Conservation (phyloP, 2,113 vertebrate genomes). For the Potamarius usumacintae region DNA sequence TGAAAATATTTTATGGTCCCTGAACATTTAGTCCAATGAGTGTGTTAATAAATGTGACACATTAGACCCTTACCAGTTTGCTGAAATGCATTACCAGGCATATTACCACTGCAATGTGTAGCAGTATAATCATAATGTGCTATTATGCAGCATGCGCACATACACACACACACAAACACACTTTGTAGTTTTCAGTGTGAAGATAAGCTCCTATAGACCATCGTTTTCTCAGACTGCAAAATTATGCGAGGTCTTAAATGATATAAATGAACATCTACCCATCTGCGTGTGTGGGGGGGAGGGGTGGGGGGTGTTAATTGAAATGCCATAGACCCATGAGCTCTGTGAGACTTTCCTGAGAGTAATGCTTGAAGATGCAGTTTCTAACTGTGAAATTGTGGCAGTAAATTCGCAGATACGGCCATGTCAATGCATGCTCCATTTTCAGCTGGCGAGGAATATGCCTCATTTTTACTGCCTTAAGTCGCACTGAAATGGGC, state of each 20-base stretch:
- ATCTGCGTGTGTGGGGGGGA: background rate
- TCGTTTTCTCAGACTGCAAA: background rate
- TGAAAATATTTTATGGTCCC: background rate
- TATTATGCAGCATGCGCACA: background rate
- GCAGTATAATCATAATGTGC: background rate
- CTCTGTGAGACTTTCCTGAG: slow-evolving; percentile 9
- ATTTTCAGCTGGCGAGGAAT: slow-evolving; percentile 6
- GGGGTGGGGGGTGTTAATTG: background rate
- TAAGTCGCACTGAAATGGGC: background rate
- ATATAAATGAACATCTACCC: background rate
- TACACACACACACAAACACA: background rate
- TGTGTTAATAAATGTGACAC: background rate
- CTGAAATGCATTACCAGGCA: background rate
- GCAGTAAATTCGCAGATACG: slow-evolving; percentile 20
- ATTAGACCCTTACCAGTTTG: slow-evolving; percentile 12
- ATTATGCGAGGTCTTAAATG: background rate
- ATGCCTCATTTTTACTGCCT: slow-evolving; percentile 27
- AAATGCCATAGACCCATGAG: slow-evolving; percentile 8
- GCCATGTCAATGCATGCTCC: background rate
- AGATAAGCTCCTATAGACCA: background rate
- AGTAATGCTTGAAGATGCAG: slow-evolving; percentile 22
- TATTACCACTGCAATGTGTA: background rate
- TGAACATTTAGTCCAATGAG: background rate
- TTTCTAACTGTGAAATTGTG: slow-evolving; percentile 28
- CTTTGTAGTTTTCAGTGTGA: background rate